These are phyloP conservation scores for Gambusia affinis DNA, from an alignment of 2,113 vertebrate species.

Conservation along the genomic window DNA sequence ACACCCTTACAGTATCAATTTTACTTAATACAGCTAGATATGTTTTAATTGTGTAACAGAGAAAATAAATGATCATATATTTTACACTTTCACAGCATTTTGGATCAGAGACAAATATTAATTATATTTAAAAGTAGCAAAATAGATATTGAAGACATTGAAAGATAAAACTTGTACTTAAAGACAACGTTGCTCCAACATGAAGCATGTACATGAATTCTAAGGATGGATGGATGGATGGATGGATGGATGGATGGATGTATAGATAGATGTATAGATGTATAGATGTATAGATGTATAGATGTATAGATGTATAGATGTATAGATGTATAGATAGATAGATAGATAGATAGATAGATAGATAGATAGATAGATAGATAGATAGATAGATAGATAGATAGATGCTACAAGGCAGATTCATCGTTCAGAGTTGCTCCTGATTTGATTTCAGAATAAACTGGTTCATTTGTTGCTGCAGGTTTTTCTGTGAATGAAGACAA, in stretches of 20 bases:
- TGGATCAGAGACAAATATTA: neutral
- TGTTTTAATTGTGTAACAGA: neutral
- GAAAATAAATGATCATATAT: neutral
- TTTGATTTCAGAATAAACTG: conserved; percentile 30
- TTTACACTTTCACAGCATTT: neutral
- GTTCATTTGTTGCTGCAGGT: neutral
- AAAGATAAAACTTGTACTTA: too few relatives aligned
- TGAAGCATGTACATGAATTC: too few relatives aligned
- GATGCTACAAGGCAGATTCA: neutral
- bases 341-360: too few relatives aligned
- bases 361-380: too few relatives aligned
- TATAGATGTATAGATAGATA: too few relatives aligned
- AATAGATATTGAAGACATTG: neutral
- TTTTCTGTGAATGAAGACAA: conserved; percentile 9
- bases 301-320: too few relatives aligned
- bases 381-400: too few relatives aligned
- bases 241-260: too few relatives aligned
- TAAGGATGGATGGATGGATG: too few relatives aligned
- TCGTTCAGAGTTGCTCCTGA: neutral
- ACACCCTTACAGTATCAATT: neutral
- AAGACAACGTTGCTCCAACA: too few relatives aligned
- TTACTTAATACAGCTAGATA: neutral
- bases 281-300: too few relatives aligned
- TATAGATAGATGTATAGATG: too few relatives aligned
- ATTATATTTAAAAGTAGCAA: neutral